Conservation (phyloP, 2,888 invertebrate species). For the Pseudanteris insignis region DNA sequence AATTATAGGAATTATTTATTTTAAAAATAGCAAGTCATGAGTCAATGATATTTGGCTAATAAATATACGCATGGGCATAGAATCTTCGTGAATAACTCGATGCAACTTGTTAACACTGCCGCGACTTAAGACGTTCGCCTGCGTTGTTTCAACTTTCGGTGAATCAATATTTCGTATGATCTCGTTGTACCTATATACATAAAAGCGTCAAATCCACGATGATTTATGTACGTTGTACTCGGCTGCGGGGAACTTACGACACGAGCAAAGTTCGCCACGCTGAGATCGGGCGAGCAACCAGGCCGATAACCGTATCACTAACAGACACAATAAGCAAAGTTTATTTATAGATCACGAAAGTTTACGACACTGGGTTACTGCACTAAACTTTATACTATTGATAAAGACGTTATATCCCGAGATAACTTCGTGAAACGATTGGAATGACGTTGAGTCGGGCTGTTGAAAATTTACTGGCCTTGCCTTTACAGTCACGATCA, state of each 20-base stretch:
- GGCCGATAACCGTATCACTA: conserved; percentile 49
- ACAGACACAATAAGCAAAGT: conserved; percentile 53
- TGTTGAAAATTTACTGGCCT: too few relatives aligned
- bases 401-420: conserved; percentile 39
- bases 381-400: conserved; percentile 46
- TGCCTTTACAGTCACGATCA: too few relatives aligned
- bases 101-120: conserved; percentile 4
- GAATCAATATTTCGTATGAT: conserved; percentile 24
- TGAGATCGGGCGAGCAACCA: conserved; percentile 42
- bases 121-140: conserved; percentile 6
- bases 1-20: too few relatives aligned
- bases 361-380: conserved; percentile 48
- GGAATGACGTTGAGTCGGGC: conserved; percentile 8
- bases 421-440: conserved; percentile 25
- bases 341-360: conserved; percentile 51
- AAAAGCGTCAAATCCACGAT: conserved; percentile 33
- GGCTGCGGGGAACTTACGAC: conserved; percentile 34
- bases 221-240: conserved; percentile 40
- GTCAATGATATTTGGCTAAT: too few relatives aligned
- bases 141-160: conserved; percentile 33
- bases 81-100: conserved; percentile 13
- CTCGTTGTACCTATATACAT: conserved; percentile 5
- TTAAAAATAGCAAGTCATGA: too few relatives aligned
- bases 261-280: conserved; percentile 44
- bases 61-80: too few relatives aligned